These are phyloP conservation scores for Drosophila meridiana DNA, from an alignment of 2,888 invertebrate genomes.

Conservation along the genomic window DNA sequence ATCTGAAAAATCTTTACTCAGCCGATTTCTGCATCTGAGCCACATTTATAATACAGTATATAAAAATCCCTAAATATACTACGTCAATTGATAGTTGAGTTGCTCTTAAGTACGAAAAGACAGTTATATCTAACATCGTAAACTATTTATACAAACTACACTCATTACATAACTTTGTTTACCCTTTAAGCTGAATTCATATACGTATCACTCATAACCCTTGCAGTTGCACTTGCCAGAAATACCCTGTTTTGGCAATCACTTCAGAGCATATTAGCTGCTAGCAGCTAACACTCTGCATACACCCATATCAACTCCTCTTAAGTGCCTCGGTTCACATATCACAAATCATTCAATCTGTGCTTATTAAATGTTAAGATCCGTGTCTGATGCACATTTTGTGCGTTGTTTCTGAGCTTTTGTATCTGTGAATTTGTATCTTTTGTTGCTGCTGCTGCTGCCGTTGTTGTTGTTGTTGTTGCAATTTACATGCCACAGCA, in stretches of 20 bases:
- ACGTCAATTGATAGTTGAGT: too few species aligned
- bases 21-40: too few species aligned
- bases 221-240: not conserved
- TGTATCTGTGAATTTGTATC: slow-evolving; percentile 40
- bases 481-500: slow-evolving; percentile 58
- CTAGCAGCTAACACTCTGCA: not conserved
- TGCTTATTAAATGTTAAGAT: slow-evolving; percentile 40
- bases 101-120: too few species aligned
- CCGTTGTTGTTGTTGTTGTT: slow-evolving; percentile 29
- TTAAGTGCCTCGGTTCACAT: not conserved
- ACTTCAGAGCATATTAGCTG: not conserved
- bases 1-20: too few species aligned
- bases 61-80: too few species aligned
- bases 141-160: too few species aligned
- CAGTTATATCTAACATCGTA: too few species aligned
- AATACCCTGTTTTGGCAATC: not conserved
- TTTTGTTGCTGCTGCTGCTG: slow-evolving; percentile 29
- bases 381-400: slow-evolving; percentile 18
- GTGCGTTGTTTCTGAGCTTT: slow-evolving; percentile 27
- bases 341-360: slow-evolving; percentile 23
- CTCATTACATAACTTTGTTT: too few species aligned
- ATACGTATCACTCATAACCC: too few species aligned
- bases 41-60: too few species aligned
- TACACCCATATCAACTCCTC: not conserved
- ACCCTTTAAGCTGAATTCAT: too few species aligned